Conservation (phyloP, 2,888 invertebrate species). For the Cyclophora punctaria region DNA sequence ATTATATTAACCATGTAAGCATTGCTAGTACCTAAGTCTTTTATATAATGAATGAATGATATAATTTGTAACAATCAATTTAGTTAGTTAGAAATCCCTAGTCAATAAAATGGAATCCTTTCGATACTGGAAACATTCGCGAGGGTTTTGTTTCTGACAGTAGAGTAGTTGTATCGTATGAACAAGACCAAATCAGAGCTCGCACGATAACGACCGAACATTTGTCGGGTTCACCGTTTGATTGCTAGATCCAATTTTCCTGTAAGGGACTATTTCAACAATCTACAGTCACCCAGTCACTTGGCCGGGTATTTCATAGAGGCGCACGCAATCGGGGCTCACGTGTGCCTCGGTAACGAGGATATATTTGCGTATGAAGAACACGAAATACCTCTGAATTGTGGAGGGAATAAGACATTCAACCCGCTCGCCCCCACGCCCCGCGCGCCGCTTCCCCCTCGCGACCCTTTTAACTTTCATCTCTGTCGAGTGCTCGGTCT, state of each 20-base stretch:
- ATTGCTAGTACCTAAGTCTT: too few relatives aligned
- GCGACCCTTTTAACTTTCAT: slow-evolving; percentile 76
- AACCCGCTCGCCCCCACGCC: slow-evolving; percentile 57
- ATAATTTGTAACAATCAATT: too few relatives aligned
- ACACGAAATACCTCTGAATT: slow-evolving; percentile 76
- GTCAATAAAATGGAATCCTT: too few relatives aligned
- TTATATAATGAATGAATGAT: too few relatives aligned
- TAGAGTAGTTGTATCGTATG: slow-evolving; percentile 20
- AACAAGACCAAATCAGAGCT: slow-evolving; percentile 32
- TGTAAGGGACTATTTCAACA: slow-evolving; percentile 53
- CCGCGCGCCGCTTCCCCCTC: slow-evolving; percentile 36
- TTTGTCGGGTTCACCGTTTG: slow-evolving; percentile 49
- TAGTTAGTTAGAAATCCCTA: too few relatives aligned
- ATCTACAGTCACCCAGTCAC: slow-evolving; percentile 43
- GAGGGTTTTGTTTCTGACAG: slow-evolving; percentile 10
- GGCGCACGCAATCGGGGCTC: slow-evolving; percentile 70
- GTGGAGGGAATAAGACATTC: slow-evolving; percentile 75
- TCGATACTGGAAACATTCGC: background rate
- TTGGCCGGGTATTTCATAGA: slow-evolving; percentile 50
- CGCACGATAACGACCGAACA: slow-evolving; percentile 41
- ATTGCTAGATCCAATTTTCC: slow-evolving; percentile 63
- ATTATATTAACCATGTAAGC: too few relatives aligned
- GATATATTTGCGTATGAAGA: slow-evolving; percentile 77
- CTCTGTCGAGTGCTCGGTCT: slow-evolving; percentile 75
- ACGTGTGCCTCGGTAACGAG: slow-evolving; percentile 73